phyloP scores from a whole-genome alignment of 1,140 invertebrate genomes.

The Drosophila azteca region DNA sequence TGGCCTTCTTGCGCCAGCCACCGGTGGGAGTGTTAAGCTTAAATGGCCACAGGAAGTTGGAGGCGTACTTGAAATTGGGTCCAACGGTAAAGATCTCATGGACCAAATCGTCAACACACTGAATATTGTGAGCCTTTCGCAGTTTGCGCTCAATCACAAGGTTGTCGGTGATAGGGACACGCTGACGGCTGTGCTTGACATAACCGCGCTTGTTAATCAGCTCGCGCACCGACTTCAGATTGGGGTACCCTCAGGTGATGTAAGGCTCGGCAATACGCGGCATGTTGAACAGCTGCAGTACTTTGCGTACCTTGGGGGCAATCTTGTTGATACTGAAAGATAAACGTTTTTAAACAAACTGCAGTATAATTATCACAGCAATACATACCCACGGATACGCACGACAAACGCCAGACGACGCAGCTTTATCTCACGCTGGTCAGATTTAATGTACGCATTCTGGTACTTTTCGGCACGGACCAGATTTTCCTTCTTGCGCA shows the following conservation, averaged over 20 bases:
- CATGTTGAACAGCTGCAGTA: slow-evolving; percentile 98
- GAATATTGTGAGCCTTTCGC: slow-evolving; percentile 93
- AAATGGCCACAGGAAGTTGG: slow-evolving; percentile 99
- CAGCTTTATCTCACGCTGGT: no score
- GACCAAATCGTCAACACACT: slow-evolving; percentile 99
- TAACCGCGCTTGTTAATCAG: slow-evolving; percentile 99
- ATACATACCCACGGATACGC: slow-evolving; percentile 92
- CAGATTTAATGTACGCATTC: no score
- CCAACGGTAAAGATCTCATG: slow-evolving; percentile 98
- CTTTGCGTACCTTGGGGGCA: no score
- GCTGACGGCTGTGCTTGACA: slow-evolving; percentile 92
- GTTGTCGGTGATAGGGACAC: slow-evolving; percentile 97
- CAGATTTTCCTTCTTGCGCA: no score
- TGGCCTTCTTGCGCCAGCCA: no score
- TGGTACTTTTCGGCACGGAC: no score
- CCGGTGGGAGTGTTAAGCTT: slow-evolving; percentile 99
- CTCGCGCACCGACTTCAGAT: slow-evolving; percentile 97
- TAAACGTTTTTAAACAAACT: not conserved
- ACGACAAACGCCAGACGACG: no score
- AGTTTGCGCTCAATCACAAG: slow-evolving; percentile 93
- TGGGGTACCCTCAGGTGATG: slow-evolving; percentile 99
- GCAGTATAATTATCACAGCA: not conserved
- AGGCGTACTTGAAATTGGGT: slow-evolving; percentile 96
- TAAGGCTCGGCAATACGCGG: slow-evolving; percentile 97
- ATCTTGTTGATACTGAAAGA: slow-evolving; percentile 95